A percentile compares a stretch with the other conserved stretches of the same genome.
Evolutionary conservation across 2,113 vertebrate genomes (phyloP).

Genomic region (Platichthys stellatus): DNA sequence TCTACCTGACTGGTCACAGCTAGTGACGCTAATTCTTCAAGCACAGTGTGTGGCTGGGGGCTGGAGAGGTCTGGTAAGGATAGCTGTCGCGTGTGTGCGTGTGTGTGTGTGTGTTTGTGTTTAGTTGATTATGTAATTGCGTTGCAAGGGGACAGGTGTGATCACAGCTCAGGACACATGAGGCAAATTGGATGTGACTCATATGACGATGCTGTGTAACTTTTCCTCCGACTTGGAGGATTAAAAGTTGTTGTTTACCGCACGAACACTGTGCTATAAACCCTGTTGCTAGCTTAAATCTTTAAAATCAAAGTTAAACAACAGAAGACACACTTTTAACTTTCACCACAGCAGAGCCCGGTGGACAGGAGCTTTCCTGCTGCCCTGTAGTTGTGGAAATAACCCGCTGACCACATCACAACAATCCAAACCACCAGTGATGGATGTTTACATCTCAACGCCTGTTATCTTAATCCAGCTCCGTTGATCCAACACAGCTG

Average conservation of each 20-base stretch:
- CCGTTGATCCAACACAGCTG: constrained; percentile 33
- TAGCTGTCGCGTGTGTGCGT: not conserved
- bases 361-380: not conserved
- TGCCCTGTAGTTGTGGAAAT: not conserved
- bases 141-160: constrained; percentile 23
- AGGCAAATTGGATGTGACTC: constrained; percentile 29
- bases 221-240: not conserved
- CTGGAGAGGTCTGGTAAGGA: constrained; percentile 12
- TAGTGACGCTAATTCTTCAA: constrained; percentile 42
- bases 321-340: not conserved
- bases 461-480: constrained; percentile 37
- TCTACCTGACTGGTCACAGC: constrained; percentile 40
- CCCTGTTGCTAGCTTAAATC: not conserved
- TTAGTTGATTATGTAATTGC: constrained; percentile 27
- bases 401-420: not conserved
- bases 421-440: constrained; percentile 47
- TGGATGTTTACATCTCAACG: constrained; percentile 33
- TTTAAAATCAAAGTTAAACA: no score
- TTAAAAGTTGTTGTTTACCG: constrained; percentile 4
- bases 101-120: not conserved
- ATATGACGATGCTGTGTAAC: constrained; percentile 4
- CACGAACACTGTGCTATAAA: not conserved
- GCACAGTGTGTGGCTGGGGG: not conserved
- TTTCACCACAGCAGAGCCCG: not conserved
- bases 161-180: constrained; percentile 40